Evolutionary conservation across 2,888 invertebrate genomes (phyloP).

Genomic region (Callyntrura guangdongensis): DNA sequence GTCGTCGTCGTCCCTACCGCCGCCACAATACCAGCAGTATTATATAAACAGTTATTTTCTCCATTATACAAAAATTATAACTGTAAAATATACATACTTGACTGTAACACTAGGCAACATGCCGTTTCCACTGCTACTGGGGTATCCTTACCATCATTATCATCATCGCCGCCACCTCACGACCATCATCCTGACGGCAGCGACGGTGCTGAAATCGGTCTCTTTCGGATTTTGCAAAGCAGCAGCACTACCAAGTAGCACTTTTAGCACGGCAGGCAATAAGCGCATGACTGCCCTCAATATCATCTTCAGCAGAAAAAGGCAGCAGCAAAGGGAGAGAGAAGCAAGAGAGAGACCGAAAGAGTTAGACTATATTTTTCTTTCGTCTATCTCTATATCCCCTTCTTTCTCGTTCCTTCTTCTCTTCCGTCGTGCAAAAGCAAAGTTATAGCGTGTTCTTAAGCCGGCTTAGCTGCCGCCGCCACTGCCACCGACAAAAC

Average conservation of each 20-base stretch:
- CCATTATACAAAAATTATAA: background rate
- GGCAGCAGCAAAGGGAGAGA: slow-evolving; percentile 39
- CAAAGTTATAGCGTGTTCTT: slow-evolving; percentile 46
- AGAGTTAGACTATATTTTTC: background rate
- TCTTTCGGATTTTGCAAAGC: slow-evolving; percentile 70
- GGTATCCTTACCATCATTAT: background rate
- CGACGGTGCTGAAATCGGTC: slow-evolving; percentile 66
- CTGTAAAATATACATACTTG: background rate
- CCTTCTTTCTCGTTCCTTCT: slow-evolving; percentile 5
- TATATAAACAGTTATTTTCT: background rate
- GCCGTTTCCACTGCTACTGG: too few species aligned
- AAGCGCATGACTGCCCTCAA: slow-evolving; percentile 77
- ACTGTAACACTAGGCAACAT: too few species aligned
- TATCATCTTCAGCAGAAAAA: slow-evolving; percentile 73
- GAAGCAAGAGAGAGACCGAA: background rate
- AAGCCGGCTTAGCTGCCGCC: slow-evolving; percentile 53
- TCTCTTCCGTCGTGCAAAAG: background rate
- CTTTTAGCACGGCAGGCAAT: slow-evolving; percentile 46
- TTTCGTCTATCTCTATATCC: background rate
- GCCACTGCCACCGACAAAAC: slow-evolving; percentile 9
- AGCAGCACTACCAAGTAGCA: slow-evolving; percentile 20
- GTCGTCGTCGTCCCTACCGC: background rate
- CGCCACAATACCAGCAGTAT: background rate
- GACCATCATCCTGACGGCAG: slow-evolving; percentile 43
- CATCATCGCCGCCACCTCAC: background rate